A percentile compares a stretch with the other conserved stretches of the same genome.
These are phyloP conservation scores for Penaeus indicus DNA, from an alignment of 1,140 invertebrate genomes.

Conservation along the genomic window DNA sequence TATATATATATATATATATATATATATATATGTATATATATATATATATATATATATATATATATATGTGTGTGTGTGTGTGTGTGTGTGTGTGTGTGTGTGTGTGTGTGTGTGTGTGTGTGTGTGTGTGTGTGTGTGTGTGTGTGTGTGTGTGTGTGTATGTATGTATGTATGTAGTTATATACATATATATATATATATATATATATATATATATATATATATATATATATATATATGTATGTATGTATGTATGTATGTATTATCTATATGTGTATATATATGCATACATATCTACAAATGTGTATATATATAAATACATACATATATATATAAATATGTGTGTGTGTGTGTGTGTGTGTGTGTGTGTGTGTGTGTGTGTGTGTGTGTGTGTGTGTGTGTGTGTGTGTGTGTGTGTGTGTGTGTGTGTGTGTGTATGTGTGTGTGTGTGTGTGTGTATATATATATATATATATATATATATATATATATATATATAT, in stretches of 20 bases:
- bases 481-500: neutral
- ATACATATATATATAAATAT: too few species aligned
- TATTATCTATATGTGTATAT: neutral
- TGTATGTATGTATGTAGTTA: constrained; percentile 7
- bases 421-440: constrained; percentile 29
- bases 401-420: constrained; percentile 36
- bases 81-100: too few species aligned
- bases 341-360: neutral
- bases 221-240: too few species aligned
- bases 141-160: too few species aligned
- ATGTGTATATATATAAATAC: neutral
- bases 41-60: too few species aligned
- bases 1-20: too few species aligned
- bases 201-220: neutral
- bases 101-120: too few species aligned
- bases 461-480: too few species aligned
- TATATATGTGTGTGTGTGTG: too few species aligned
- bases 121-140: too few species aligned
- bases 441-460: neutral
- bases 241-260: too few species aligned
- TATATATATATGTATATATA: too few species aligned
- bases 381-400: constrained; percentile 19
- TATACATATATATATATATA: neutral
- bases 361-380: neutral
- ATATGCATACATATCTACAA: neutral